A percentile compares a stretch with the other conserved stretches of the same genome.
Conservation (phyloP, 2,113 vertebrate species). For the Gambusia holbrooki region DNA sequence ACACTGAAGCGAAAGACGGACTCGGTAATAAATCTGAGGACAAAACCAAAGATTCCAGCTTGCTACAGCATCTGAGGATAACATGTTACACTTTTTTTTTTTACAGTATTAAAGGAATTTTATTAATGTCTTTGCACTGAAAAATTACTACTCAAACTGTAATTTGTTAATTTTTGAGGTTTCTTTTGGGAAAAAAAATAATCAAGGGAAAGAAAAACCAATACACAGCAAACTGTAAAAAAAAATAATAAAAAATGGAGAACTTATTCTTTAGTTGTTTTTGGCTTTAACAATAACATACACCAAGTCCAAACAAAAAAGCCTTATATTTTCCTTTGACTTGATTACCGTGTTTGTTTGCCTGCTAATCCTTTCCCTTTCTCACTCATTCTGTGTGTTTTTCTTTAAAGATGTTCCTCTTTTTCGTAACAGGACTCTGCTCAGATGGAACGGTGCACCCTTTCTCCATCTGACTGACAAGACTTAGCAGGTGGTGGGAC, state of each 20-base stretch:
- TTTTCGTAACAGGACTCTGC: constrained; percentile 70
- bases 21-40: constrained; percentile 8
- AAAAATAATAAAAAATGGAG: not conserved
- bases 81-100: not conserved
- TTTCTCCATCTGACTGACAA: constrained; percentile 70
- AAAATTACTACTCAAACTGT: not conserved
- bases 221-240: not conserved
- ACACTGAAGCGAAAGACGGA: constrained; percentile 21
- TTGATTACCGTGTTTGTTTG: not conserved
- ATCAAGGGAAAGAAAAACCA: not conserved
- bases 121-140: not conserved
- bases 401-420: constrained; percentile 58
- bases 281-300: not conserved
- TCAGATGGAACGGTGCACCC: constrained; percentile 53
- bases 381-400: constrained; percentile 14
- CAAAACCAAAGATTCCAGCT: constrained; percentile 24
- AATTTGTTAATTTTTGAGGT: not conserved
- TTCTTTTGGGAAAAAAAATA: not conserved
- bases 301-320: not conserved
- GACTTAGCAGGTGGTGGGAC: constrained; percentile 73
- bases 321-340: not conserved
- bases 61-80: not conserved
- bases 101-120: constrained; percentile 7
- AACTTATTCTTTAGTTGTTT: not conserved
- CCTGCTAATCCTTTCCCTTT: not conserved